Conservation (phyloP, 2,797 vertebrate species). For the Knipowitschia caucasica region DNA sequence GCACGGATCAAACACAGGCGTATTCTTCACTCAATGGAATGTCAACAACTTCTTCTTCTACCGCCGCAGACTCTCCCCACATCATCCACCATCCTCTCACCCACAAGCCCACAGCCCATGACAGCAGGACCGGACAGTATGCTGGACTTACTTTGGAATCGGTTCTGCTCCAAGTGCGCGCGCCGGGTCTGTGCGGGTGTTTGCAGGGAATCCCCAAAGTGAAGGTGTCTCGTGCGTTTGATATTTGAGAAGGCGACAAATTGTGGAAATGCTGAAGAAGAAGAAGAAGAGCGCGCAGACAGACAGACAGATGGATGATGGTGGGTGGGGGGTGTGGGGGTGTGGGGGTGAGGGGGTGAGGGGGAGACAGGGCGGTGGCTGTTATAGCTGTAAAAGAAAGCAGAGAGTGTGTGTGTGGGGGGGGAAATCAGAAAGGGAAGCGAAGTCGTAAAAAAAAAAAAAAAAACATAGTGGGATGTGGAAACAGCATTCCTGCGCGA, state of each 20-base stretch:
- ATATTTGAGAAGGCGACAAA: conserved; percentile 53
- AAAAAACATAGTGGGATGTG: conserved; percentile 25
- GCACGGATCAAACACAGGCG: too few species aligned
- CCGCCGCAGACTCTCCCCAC: too few species aligned
- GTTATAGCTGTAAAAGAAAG: conserved; percentile 15
- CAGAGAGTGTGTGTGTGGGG: conserved; percentile 18
- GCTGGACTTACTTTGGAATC: not conserved
- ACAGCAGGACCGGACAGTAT: not conserved
- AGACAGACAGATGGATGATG: conserved; percentile 17
- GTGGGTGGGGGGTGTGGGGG: conserved; percentile 14
- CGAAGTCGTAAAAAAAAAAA: conserved; percentile 58
- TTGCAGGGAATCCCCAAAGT: conserved; percentile 16
- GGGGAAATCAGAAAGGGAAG: conserved; percentile 63
- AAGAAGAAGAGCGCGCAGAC: conserved; percentile 35
- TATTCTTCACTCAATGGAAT: too few species aligned
- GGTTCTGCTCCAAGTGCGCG: not conserved
- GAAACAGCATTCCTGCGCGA: conserved; percentile 49
- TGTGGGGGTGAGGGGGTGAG: conserved; percentile 12
- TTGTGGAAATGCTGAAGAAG: too few species aligned
- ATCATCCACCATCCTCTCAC: too few species aligned
- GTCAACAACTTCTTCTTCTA: too few species aligned
- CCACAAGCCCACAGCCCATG: too few species aligned
- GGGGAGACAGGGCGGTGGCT: conserved; percentile 7
- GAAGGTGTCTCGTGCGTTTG: conserved; percentile 42
- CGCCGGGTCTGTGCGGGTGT: too few species aligned